phyloP scores from a whole-genome alignment of 2,797 vertebrate species.

The Taenioides sp. region DNA sequence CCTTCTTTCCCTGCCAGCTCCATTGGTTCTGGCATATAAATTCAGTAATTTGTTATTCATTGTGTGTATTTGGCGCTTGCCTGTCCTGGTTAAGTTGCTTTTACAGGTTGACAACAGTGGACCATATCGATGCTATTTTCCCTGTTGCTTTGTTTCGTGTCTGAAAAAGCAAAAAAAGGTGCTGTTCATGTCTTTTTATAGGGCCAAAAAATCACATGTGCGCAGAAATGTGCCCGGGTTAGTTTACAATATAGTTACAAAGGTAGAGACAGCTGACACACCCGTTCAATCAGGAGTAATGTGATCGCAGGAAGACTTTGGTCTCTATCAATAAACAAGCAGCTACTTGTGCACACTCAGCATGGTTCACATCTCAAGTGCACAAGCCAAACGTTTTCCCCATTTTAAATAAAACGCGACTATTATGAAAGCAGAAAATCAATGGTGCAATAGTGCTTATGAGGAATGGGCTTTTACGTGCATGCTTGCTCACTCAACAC shows the following conservation, averaged over 20 bases:
- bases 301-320: constrained; percentile 17
- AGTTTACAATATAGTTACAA: constrained; percentile 6
- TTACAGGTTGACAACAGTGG: constrained; percentile 28
- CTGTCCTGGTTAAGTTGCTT: constrained; percentile 20
- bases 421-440: constrained; percentile 33
- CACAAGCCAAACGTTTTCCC: constrained; percentile 37
- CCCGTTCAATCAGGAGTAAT: constrained; percentile 24
- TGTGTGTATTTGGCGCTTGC: neutral
- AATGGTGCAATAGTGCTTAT: constrained; percentile 27
- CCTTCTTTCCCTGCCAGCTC: neutral
- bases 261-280: constrained; percentile 24
- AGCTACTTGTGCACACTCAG: constrained; percentile 39
- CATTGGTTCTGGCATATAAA: neutral
- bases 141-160: constrained; percentile 8
- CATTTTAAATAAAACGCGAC: constrained; percentile 47
- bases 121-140: constrained; percentile 5
- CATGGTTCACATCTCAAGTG: constrained; percentile 12
- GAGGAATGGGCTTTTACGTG: neutral
- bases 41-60: neutral
- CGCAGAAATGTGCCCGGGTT: neutral
- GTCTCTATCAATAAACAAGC: constrained; percentile 8
- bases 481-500: constrained; percentile 9
- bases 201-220: constrained; percentile 1
- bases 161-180: constrained; percentile 1
- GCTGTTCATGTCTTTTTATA: constrained; percentile 3